These are phyloP conservation scores for Philantomba maxwellii DNA, from an alignment of 2,113 vertebrate species.

Conservation along the genomic window DNA sequence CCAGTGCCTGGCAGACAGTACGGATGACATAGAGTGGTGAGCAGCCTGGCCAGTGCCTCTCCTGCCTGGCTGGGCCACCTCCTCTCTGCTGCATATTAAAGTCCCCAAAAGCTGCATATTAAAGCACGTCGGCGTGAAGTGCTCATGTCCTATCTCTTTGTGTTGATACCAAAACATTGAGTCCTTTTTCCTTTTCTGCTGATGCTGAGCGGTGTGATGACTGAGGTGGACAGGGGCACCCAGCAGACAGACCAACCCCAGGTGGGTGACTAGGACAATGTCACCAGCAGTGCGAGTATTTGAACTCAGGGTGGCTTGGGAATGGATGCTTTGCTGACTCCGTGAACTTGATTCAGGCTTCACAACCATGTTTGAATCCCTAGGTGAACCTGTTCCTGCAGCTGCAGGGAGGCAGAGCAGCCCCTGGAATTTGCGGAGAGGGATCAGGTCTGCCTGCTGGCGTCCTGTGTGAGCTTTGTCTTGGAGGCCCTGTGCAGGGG, in stretches of 20 bases:
- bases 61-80: not conserved
- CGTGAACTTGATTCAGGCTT: fast-evolving
- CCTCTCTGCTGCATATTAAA: no score
- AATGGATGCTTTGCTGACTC: fast-evolving
- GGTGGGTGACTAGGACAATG: not conserved
- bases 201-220: fast-evolving
- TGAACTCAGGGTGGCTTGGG: not conserved
- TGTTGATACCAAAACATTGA: fast-evolving
- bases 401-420: not conserved
- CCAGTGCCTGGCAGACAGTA: constrained; percentile 88
- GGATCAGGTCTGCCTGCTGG: not conserved
- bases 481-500: fast-evolving
- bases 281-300: no score
- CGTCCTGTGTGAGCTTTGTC: fast-evolving
- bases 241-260: fast-evolving
- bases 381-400: no score
- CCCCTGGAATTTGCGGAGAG: not conserved
- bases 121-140: fast-evolving
- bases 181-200: not conserved
- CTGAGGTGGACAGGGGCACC: not conserved
- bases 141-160: fast-evolving
- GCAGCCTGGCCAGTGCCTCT: fast-evolving
- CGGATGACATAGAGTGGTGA: constrained; percentile 88
- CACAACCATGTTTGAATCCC: fast-evolving
- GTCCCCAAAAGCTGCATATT: fast-evolving